Base-by-base conservation (phyloP, 2,113 vertebrate species). In the Todiramphus saurophagus region DNA sequence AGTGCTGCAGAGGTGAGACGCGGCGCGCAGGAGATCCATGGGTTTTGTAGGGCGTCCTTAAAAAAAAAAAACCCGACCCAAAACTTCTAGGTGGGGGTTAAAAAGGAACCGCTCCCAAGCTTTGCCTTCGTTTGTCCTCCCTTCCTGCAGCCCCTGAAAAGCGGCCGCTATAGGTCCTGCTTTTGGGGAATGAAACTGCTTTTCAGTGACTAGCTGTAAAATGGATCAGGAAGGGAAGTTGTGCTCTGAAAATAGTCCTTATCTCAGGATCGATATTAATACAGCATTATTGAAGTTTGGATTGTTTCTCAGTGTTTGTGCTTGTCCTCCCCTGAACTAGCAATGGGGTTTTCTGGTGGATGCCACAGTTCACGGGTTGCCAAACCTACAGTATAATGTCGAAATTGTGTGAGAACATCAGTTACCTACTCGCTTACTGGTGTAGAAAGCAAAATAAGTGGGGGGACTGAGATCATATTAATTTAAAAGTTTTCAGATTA, bases 141-240 rank as follows among this genome's bases (percentile, higher is more conserved):
- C 13, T 25, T 12, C 5, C 19, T 3, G 44, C 35, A 14, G 7
- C 25, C 8, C 1, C 33, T 4, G 24, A 24, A 18, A 33, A 9
- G 41, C 66, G 3, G 43, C 5, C 20, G 1, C 17, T 7, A 2
- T 0, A 11, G 16, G 7, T 17, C 2, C 21, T 7, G 25, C 43
- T 41, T 21, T 24, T 1, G 1, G 2, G 2, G 30, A 23, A 10
- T 5, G 13, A 78, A 58, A 23, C 27, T 9, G 50, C 23, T 48
- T 33, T 17, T 27, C 5, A 53, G 24, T 3, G 14, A 17, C 23
- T 39, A 4, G 4, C 5, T 21, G 13, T 17, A 50, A 70, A 83
- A 60, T 2, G 12, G 9, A 11, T 46, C 11, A 31, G 51, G 44
- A 87, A 56, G 7, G 33, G 33, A 43, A 87, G 3, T 9, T 7